A percentile compares a stretch with the other conserved stretches of the same genome.
These are phyloP conservation scores for Sycobia sp. DNA, from an alignment of 1,140 invertebrate species.

Conservation along the genomic window DNA sequence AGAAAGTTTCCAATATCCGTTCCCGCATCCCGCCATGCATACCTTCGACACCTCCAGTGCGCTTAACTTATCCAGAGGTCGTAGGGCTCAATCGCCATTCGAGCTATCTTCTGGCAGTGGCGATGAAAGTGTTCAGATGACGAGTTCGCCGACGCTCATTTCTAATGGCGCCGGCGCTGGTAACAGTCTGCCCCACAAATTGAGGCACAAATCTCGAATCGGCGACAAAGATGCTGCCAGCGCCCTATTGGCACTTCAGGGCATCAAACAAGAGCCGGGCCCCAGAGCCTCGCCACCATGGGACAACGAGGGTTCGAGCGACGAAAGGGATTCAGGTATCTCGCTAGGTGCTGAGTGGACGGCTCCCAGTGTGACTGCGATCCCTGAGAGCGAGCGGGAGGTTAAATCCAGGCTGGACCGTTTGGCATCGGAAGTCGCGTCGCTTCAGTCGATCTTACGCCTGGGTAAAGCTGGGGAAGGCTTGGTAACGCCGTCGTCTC, in stretches of 20 bases:
- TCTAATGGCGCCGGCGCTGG: slow-evolving; percentile 41
- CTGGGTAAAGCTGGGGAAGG: slow-evolving; percentile 48
- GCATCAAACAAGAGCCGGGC: slow-evolving; percentile 82
- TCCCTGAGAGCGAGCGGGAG: slow-evolving; percentile 71
- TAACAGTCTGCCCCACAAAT: slow-evolving; percentile 82
- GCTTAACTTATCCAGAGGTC: slow-evolving; percentile 65
- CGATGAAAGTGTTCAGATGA: slow-evolving; percentile 64
- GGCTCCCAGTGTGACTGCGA: slow-evolving; percentile 38
- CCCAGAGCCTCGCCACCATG: slow-evolving; percentile 80
- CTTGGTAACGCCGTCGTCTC: slow-evolving; percentile 33
- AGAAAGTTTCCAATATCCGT: slow-evolving; percentile 60
- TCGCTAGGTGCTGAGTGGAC: slow-evolving; percentile 77
- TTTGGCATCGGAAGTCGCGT: slow-evolving; percentile 90
- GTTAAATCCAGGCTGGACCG: slow-evolving; percentile 82
- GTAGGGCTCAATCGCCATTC: slow-evolving; percentile 68
- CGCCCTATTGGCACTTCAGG: slow-evolving; percentile 76
- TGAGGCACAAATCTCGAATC: slow-evolving; percentile 89
- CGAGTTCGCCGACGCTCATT: slow-evolving; percentile 43
- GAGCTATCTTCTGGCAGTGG: slow-evolving; percentile 75
- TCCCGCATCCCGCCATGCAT: slow-evolving; percentile 61
- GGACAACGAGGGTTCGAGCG: slow-evolving; percentile 82
- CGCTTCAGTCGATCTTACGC: slow-evolving; percentile 76
- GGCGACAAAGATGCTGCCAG: slow-evolving; percentile 86
- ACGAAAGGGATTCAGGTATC: slow-evolving; percentile 87
- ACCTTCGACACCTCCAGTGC: slow-evolving; percentile 62